phyloP scores from a whole-genome alignment of 2,888 invertebrate genomes.

The Dichetophora obliterata region DNA sequence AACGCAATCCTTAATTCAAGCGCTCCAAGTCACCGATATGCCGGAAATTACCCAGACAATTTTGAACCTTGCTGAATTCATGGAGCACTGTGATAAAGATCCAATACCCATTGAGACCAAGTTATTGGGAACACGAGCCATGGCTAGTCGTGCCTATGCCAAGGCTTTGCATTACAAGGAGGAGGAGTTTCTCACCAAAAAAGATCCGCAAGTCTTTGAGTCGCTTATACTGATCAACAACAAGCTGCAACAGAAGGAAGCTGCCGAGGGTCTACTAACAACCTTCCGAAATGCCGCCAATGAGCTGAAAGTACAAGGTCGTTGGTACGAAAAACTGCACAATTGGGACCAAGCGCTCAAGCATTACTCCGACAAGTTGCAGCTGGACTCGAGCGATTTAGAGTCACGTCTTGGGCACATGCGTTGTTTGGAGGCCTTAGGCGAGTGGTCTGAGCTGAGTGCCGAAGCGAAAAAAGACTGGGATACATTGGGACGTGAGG shows the following conservation, averaged over 20 bases:
- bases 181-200: slow-evolving; percentile 89
- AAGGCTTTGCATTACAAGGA: slow-evolving; percentile 81
- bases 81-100: slow-evolving; percentile 99
- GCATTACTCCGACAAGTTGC: slow-evolving; percentile 84
- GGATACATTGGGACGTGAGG: slow-evolving; percentile 75
- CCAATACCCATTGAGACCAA: slow-evolving; percentile 91
- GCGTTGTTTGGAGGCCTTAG: slow-evolving; percentile 95
- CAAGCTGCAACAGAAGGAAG: slow-evolving; percentile 97
- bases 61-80: slow-evolving; percentile 97
- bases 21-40: slow-evolving; percentile 91
- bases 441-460: slow-evolving; percentile 93
- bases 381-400: slow-evolving; percentile 76
- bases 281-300: slow-evolving; percentile 80
- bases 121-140: slow-evolving; percentile 91
- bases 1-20: slow-evolving; percentile 88
- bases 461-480: slow-evolving; percentile 85
- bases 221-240: slow-evolving; percentile 97
- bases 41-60: slow-evolving; percentile 97
- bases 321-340: slow-evolving; percentile 99
- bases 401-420: slow-evolving; percentile 92
- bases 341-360: slow-evolving; percentile 97
- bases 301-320: slow-evolving; percentile 78
- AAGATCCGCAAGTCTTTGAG: slow-evolving; percentile 90
- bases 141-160: slow-evolving; percentile 87
- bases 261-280: slow-evolving; percentile 93